Evolutionary conservation across 2,797 vertebrate genomes (phyloP), one percentile per base, ranked within the genome.

Genomic region (Erpetoichthys calabaricus): DNA sequence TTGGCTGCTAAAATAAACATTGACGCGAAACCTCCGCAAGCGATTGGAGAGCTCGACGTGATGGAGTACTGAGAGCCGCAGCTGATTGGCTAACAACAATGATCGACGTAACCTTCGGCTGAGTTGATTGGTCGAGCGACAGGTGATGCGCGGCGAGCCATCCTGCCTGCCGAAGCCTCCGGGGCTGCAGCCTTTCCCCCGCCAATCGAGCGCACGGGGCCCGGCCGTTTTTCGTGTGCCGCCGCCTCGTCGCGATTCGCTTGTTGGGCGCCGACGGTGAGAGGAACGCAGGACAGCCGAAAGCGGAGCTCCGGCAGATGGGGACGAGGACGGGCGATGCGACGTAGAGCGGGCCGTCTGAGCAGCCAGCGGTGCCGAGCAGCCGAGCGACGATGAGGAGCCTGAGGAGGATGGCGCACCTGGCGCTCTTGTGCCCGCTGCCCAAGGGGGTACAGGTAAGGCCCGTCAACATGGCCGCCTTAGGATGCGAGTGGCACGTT

Each of bases 401-500:
- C 76, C 57, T 94, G 70, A 78, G 92, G 76, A 88, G 89, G 63
- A 78, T 94, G 68, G 74, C 86, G 71, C 89, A 91, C 71, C 63
- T 91, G 82, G 85, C 89, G 77, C 84, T 94, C 25, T 87, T 92
- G 75, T 92, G 91, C 70, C 91, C 91, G 44, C 67, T 89, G 59
- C 85, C 91, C 57, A 89, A 89, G 71, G 90, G 91, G 55, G 74
- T 92, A 75, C 91, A 95, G 91, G 94, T 97, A 83, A 5, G 67
- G 44, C 45, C 2, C 52, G 5, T 4, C 44, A 46, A 57, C 4
- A 42, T 50, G 44, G 10, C 25, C 45, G 60, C 61, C 4, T 51
- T 3, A 49, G 44, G 44, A 10, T 54, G 42, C 7, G 5, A 45
- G 49, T 54, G 50, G 57, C 45, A n/a, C 8, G 43, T 4, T 41